These are phyloP conservation scores for Stenotaenia linearis DNA, from an alignment of 2,888 invertebrate species.

Conservation along the genomic window DNA sequence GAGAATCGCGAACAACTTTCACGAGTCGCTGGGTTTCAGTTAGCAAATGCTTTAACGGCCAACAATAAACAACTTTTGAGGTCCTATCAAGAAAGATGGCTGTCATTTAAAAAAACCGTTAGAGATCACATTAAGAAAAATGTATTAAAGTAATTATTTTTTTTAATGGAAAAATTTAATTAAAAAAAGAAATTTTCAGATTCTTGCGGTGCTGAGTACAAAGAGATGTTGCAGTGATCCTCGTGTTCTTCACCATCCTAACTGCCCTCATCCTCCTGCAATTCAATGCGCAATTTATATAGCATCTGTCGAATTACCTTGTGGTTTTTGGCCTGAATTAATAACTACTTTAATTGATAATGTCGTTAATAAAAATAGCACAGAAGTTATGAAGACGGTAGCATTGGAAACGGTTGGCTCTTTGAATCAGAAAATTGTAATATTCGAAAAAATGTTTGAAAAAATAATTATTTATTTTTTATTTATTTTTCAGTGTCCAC, in stretches of 20 bases:
- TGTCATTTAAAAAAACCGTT: neutral
- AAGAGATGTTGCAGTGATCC: neutral
- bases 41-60: neutral
- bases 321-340: neutral
- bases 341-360: neutral
- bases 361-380: neutral
- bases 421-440: neutral
- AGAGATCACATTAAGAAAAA: neutral
- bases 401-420: neutral
- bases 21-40: neutral
- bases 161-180: too few relatives aligned
- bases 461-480: neutral
- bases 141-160: neutral
- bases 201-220: neutral
- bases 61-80: neutral
- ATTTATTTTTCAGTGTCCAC: neutral
- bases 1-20: neutral
- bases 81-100: neutral
- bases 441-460: neutral
- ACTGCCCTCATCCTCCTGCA: neutral
- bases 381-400: neutral
- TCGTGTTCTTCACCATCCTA: too few relatives aligned
- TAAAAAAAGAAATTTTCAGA: neutral
- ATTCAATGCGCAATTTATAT: neutral
- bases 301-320: neutral